Percentiles rank a stretch among this genome's conserved stretches.
Conservation (phyloP, 1,140 invertebrate species). For the Brachionus sp. region DNA sequence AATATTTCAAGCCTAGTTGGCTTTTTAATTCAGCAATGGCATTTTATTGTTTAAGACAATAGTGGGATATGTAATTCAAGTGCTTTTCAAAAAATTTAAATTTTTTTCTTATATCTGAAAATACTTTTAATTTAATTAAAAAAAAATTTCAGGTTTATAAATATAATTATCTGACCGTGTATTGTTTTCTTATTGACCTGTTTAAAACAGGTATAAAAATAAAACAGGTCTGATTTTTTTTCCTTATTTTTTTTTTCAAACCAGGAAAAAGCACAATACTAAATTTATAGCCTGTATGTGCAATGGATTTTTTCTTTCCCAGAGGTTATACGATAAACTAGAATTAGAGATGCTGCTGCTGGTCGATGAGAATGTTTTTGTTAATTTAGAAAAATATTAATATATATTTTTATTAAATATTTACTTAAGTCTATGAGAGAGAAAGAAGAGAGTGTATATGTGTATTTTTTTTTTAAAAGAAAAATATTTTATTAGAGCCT, state of each 20-base stretch:
- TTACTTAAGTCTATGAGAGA: slow-evolving; percentile 23
- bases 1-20: not conserved
- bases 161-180: not conserved
- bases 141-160: not conserved
- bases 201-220: not conserved
- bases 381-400: not conserved
- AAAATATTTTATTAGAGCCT: slow-evolving; percentile 2
- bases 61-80: slow-evolving; percentile 29
- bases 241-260: not conserved
- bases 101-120: not conserved
- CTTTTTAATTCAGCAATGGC: not conserved
- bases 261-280: not conserved
- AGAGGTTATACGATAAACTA: not conserved
- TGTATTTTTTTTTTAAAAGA: slow-evolving; percentile 2
- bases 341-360: not conserved
- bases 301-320: not conserved
- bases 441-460: not conserved
- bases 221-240: not conserved
- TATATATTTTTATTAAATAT: not conserved
- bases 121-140: slow-evolving; percentile 27
- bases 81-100: not conserved
- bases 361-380: slow-evolving; percentile 1
- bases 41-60: not conserved
- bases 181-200: not conserved
- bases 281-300: not conserved